A percentile compares a stretch with the other conserved stretches of the same genome.
phyloP scores from a whole-genome alignment of 2,113 vertebrate species.

The Chamaetylas fuelleborni region DNA sequence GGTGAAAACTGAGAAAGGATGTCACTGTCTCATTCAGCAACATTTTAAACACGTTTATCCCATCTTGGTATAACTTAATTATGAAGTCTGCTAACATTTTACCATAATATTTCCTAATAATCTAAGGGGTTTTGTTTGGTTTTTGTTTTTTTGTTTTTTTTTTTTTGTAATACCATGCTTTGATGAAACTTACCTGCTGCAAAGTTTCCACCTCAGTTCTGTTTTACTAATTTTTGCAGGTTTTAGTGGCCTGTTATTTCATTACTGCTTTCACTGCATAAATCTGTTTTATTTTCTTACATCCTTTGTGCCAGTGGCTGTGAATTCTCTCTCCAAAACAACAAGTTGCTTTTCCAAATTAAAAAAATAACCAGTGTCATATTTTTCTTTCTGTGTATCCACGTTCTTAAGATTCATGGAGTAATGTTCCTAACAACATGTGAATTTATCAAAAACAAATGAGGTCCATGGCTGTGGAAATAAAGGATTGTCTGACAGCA shows the following conservation, averaged over 20 bases:
- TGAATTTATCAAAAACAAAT: neutral
- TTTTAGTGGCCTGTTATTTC: neutral
- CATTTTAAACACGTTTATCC: neutral
- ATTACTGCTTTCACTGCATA: neutral
- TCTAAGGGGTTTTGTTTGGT: neutral
- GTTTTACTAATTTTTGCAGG: neutral
- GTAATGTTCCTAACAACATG: neutral
- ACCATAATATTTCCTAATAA: neutral
- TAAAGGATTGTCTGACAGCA: neutral
- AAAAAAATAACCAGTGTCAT: neutral
- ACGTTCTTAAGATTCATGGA: neutral
- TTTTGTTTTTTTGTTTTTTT: rapidly evolving
- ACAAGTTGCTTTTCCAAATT: neutral
- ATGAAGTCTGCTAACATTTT: neutral
- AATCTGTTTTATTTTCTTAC: neutral
- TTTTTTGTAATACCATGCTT: neutral
- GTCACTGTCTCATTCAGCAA: neutral
- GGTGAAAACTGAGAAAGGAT: neutral
- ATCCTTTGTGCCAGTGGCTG: neutral
- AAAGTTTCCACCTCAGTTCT: neutral
- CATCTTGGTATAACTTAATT: neutral
- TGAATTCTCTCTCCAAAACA: neutral
- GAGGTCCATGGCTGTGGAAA: neutral
- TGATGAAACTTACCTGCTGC: neutral
- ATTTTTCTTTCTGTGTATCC: neutral